Conservation (phyloP, 2,888 invertebrate species). For the Dorcus hopei region DNA sequence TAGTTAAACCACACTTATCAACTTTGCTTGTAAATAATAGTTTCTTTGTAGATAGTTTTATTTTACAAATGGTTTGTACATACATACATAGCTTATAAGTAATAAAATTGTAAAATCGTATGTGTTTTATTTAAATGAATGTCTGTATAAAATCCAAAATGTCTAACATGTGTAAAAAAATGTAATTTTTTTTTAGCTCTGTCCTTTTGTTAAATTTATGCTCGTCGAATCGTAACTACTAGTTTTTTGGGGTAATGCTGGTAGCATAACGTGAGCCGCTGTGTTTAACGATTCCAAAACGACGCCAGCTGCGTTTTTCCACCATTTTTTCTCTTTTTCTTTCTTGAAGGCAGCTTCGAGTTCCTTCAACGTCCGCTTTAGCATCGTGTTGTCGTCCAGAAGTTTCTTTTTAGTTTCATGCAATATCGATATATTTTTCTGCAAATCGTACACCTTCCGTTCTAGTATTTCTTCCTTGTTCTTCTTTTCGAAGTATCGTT, state of each 20-base stretch:
- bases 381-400: slow-evolving; percentile 3
- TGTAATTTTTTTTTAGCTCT: background rate
- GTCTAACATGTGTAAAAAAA: background rate
- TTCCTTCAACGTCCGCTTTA: slow-evolving; percentile 6
- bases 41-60: slow-evolving; percentile 12
- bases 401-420: slow-evolving; percentile 18
- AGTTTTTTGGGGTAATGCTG: slow-evolving; percentile 20
- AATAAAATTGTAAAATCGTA: slow-evolving; percentile 12
- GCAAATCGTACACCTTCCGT: slow-evolving; percentile 4
- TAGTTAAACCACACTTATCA: slow-evolving; percentile 11
- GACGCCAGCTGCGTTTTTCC: slow-evolving; percentile 29
- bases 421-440: slow-evolving; percentile 4
- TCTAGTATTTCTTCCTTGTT: slow-evolving; percentile 6
- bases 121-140: slow-evolving; percentile 1
- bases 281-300: slow-evolving; percentile 30
- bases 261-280: slow-evolving; percentile 32
- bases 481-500: slow-evolving; percentile 5
- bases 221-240: slow-evolving; percentile 2
- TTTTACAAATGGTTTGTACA: slow-evolving; percentile 15
- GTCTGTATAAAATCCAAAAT: background rate
- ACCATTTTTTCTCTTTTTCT: slow-evolving; percentile 30
- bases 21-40: slow-evolving; percentile 10
- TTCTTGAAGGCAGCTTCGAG: slow-evolving; percentile 22
- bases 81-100: slow-evolving; percentile 13
- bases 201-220: background rate